These are phyloP conservation scores for Drosophila quasianomalipes DNA, from an alignment of 2,888 invertebrate species.

Conservation along the genomic window DNA sequence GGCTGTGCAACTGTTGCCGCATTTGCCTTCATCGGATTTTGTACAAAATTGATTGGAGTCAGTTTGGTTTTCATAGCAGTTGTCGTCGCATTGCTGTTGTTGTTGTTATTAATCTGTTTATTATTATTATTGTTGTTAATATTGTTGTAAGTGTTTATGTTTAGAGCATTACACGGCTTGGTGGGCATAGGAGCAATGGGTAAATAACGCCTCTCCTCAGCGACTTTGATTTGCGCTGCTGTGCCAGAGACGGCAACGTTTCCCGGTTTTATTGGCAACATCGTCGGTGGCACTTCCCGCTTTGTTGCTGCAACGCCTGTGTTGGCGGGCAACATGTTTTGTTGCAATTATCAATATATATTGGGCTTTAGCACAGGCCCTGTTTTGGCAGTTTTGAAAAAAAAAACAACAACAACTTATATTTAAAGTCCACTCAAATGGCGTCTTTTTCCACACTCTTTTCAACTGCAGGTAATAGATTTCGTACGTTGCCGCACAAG, in stretches of 20 bases:
- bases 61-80: slow-evolving; percentile 42
- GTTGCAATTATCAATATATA: background rate
- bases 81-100: slow-evolving; percentile 20
- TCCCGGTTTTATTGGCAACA: slow-evolving; percentile 33
- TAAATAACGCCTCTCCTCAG: slow-evolving; percentile 51
- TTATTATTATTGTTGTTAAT: slow-evolving; percentile 14
- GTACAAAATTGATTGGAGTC: slow-evolving; percentile 41
- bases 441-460: slow-evolving; percentile 56
- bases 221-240: slow-evolving; percentile 1
- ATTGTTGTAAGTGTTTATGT: slow-evolving; percentile 21
- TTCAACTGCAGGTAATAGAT: slow-evolving; percentile 46
- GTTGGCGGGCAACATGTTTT: slow-evolving; percentile 57
- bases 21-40: slow-evolving; percentile 40
- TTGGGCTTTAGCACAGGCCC: slow-evolving; percentile 1
- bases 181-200: slow-evolving; percentile 49
- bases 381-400: slow-evolving; percentile 18
- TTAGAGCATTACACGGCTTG: slow-evolving; percentile 44
- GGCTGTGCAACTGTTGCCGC: slow-evolving; percentile 24
- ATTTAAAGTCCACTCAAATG: slow-evolving; percentile 39
- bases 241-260: slow-evolving; percentile 13
- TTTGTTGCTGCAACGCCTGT: slow-evolving; percentile 26
- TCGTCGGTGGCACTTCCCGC: slow-evolving; percentile 30
- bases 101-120: slow-evolving; percentile 18
- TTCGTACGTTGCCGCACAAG: slow-evolving; percentile 74
- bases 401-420: background rate